Conservation (phyloP, 2,797 vertebrate genomes). For the Propithecus deckenii region DNA sequence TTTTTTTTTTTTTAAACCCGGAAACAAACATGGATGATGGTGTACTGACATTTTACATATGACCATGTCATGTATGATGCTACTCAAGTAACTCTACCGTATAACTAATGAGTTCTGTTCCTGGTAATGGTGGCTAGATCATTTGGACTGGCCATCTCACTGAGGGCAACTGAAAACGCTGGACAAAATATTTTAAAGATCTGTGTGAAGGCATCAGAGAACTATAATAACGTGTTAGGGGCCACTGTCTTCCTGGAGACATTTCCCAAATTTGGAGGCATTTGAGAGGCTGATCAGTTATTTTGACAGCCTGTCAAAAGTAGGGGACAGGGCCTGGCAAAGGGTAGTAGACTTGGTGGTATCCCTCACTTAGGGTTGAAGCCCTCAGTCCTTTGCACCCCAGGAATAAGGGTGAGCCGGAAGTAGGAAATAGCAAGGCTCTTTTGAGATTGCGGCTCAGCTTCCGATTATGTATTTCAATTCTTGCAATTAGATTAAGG, state of each 20-base stretch:
- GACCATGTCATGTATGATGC: not conserved
- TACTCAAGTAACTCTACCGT: not conserved
- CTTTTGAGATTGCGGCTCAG: not conserved
- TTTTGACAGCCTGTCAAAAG: not conserved
- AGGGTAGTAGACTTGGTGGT: too few relatives aligned
- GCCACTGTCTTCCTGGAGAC: not conserved
- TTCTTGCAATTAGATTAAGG: not conserved
- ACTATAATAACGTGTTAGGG: too few relatives aligned
- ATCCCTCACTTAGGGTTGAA: not conserved
- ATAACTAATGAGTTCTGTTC: not conserved
- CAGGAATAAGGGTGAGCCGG: not conserved
- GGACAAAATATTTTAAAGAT: not conserved
- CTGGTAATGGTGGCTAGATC: not conserved
- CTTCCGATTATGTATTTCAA: not conserved
- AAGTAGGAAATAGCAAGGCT: not conserved
- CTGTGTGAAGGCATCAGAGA: not conserved
- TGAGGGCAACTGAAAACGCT: not conserved
- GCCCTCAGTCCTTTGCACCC: not conserved
- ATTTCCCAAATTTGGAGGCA: not conserved
- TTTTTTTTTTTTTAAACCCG: not conserved
- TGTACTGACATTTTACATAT: not conserved
- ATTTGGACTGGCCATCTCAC: not conserved
- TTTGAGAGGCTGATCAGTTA: not conserved
- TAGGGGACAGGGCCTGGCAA: not conserved
- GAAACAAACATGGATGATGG: not conserved